Percentiles rank a stretch among this genome's conserved stretches.
Evolutionary conservation across 2,113 vertebrate species (phyloP).

Genomic region (Narcine bancroftii): DNA sequence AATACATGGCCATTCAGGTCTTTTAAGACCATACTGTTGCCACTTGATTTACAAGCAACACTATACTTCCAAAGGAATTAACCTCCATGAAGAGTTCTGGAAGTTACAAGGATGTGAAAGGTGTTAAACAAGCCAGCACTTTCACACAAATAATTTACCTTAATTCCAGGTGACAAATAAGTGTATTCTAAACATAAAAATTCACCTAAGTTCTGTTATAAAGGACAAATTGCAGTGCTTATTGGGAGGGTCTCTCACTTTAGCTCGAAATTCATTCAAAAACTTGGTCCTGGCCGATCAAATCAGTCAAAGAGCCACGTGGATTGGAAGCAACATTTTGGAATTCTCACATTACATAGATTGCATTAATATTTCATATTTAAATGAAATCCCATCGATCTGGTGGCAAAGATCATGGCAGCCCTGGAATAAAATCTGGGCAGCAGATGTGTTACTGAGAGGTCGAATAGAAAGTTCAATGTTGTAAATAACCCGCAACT

Average conservation of each 20-base stretch:
- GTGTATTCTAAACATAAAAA: not conserved
- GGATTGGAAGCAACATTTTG: not conserved
- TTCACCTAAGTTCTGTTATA: not conserved
- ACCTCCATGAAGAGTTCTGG: not conserved
- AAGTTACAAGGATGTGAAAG: not conserved
- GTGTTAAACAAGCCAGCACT: not conserved
- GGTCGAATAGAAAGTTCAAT: not conserved
- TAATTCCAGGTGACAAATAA: not conserved
- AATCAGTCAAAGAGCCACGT: not conserved
- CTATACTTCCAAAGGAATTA: not conserved
- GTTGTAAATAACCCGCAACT: not conserved
- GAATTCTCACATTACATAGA: not conserved
- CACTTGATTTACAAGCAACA: not conserved
- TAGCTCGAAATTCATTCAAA: not conserved
- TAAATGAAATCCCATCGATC: not conserved
- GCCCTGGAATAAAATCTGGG: not conserved
- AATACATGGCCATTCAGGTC: not conserved
- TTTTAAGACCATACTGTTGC: not conserved
- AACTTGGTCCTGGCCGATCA: not conserved
- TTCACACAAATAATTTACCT: not conserved
- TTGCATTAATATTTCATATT: not conserved
- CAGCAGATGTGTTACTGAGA: not conserved
- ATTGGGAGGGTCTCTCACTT: not conserved
- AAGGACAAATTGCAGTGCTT: not conserved
- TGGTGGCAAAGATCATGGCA: not conserved